Conservation (phyloP, 2,888 invertebrate genomes). For the Coecobrya sp. region DNA sequence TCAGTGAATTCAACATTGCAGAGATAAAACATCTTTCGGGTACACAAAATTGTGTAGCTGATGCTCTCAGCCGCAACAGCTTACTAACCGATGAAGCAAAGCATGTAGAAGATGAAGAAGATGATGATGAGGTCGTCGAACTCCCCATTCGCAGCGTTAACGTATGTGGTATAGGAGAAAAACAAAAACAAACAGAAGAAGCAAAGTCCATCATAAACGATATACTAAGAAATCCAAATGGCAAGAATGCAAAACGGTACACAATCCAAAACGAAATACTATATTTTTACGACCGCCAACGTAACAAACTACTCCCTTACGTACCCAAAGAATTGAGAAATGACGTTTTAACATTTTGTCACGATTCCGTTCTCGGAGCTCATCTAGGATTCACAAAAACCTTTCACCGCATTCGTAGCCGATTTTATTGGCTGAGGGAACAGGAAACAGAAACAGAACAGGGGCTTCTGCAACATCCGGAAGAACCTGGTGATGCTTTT, state of each 20-base stretch:
- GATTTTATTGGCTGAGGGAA: conserved; percentile 74
- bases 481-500: conserved; percentile 65
- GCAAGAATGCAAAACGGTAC: background rate
- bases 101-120: background rate
- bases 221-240: background rate
- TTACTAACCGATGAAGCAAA: background rate
- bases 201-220: background rate
- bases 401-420: background rate
- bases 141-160: background rate
- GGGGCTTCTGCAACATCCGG: conserved; percentile 52
- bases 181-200: background rate
- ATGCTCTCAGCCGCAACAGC: conserved; percentile 37
- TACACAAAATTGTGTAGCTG: conserved; percentile 12
- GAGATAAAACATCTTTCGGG: background rate
- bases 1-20: conserved; percentile 17
- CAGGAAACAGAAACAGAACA: too few species aligned
- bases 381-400: conserved; percentile 74
- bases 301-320: background rate
- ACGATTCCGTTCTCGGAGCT: conserved; percentile 73
- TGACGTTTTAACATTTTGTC: conserved; percentile 75
- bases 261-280: background rate
- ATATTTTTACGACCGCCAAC: background rate
- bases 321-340: conserved; percentile 58
- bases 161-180: background rate
- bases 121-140: background rate